A percentile compares a stretch with the other conserved stretches of the same genome.
phyloP scores from a whole-genome alignment of 30 jellyfish, hydroid and myxozoan genomes.

The Aurelia sp. region DNA sequence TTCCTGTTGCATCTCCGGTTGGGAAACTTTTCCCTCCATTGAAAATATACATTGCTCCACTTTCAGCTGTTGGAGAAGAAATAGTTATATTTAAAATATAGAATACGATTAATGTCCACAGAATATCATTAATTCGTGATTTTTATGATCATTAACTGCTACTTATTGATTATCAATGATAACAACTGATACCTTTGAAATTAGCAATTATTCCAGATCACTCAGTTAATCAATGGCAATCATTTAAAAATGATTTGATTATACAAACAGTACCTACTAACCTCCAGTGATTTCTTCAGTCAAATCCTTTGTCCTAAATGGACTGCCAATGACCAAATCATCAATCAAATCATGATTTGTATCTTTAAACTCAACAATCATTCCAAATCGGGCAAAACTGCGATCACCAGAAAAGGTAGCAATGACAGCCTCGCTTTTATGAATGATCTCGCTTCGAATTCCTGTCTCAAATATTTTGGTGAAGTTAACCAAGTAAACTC shows the following conservation, averaged over 20 bases:
- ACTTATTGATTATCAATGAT: no score
- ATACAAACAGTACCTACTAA: neutral
- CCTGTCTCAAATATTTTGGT: constrained; percentile 16
- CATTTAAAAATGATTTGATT: no score
- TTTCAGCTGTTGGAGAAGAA: constrained; percentile 52
- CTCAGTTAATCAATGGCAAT: no score
- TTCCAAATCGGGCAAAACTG: constrained; percentile 66
- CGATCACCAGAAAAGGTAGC: constrained; percentile 74
- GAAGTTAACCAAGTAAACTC: constrained; percentile 49
- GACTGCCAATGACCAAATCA: constrained; percentile 64
- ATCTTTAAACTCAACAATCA: constrained; percentile 34
- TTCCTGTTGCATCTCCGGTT: constrained; percentile 67
- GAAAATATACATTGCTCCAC: constrained; percentile 76
- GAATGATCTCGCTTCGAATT: neutral
- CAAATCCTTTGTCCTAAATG: constrained; percentile 67
- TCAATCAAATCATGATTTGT: constrained; percentile 28
- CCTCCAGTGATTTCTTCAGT: constrained; percentile 78
- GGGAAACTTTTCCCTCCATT: constrained; percentile 63
- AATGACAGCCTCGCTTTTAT: constrained; percentile 23
- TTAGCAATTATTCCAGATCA: no score
- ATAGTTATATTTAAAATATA: neutral
- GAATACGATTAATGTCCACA: no score
- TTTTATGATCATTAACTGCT: no score
- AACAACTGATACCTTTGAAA: no score
- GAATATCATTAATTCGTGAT: no score